These are phyloP conservation scores for Clepsis dumicolana DNA, from an alignment of 2,888 invertebrate species.

Conservation along the genomic window DNA sequence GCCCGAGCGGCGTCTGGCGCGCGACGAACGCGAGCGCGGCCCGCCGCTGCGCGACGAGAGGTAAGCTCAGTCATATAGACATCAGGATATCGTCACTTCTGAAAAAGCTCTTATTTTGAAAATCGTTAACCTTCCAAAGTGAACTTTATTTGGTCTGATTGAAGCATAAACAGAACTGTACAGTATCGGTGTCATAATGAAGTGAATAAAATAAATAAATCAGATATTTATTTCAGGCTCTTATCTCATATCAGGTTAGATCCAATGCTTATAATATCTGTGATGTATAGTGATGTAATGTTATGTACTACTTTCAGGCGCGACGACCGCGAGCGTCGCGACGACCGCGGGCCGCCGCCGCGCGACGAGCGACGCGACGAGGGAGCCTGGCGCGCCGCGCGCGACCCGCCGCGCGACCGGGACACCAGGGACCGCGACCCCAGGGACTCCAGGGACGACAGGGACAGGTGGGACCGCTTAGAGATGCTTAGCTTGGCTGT, in stretches of 20 bases:
- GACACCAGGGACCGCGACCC: slow-evolving; percentile 28
- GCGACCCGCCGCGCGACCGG: slow-evolving; percentile 51
- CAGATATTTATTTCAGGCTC: too few species aligned
- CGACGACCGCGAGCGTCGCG: slow-evolving; percentile 1
- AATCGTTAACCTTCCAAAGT: too few species aligned
- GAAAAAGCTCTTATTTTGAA: too few species aligned
- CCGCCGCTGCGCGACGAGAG: slow-evolving; percentile 50
- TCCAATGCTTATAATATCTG: too few species aligned
- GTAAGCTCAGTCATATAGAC: slow-evolving; percentile 32
- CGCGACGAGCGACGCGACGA: slow-evolving; percentile 45
- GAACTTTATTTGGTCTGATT: too few species aligned
- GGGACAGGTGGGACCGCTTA: neutral
- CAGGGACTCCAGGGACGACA: slow-evolving; percentile 9
- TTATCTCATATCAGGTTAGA: too few species aligned
- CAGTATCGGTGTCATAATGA: too few species aligned
- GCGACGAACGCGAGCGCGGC: slow-evolving; percentile 59
- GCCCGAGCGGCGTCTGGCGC: slow-evolving; percentile 37
- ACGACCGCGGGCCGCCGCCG: neutral
- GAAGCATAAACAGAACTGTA: too few species aligned
- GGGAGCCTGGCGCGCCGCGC: slow-evolving; percentile 66
- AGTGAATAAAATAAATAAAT: too few species aligned
- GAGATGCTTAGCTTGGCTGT: too few species aligned
- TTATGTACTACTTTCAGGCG: neutral
- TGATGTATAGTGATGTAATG: too few species aligned
- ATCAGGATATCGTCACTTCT: too few species aligned